Evolutionary conservation across 1,140 invertebrate species (phyloP).

Genomic region (Arion vulgaris): DNA sequence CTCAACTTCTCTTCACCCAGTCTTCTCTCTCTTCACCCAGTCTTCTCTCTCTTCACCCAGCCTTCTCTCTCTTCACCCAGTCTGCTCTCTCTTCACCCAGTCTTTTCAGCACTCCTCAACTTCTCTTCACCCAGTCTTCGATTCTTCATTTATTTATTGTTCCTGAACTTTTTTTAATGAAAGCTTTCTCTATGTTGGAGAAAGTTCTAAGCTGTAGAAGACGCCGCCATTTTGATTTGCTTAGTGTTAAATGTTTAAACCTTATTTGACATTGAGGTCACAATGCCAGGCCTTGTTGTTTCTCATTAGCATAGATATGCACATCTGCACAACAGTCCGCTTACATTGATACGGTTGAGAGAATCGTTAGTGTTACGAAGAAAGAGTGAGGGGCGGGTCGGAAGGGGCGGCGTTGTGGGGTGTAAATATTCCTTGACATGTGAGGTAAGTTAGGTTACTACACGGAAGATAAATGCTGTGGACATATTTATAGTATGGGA

Average conservation of each 20-base stretch:
- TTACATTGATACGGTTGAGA: neutral
- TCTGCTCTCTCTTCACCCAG: too few relatives aligned
- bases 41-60: too few relatives aligned
- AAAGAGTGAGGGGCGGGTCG: neutral
- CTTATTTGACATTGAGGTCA: neutral
- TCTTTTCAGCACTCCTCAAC: too few relatives aligned
- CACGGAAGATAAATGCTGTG: neutral
- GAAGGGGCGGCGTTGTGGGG: neutral
- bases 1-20: too few relatives aligned
- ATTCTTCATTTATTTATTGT: too few relatives aligned
- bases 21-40: too few relatives aligned
- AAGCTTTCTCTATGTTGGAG: too few relatives aligned
- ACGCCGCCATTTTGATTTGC: slow-evolving; percentile 6
- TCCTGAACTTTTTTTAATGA: too few relatives aligned
- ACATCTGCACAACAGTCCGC: slow-evolving; percentile 5
- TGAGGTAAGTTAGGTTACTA: neutral
- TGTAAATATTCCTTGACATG: too few relatives aligned
- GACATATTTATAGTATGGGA: neutral
- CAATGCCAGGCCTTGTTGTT: neutral
- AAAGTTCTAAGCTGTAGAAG: neutral
- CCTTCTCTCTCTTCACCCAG: too few relatives aligned
- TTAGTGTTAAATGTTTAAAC: slow-evolving; percentile 13
- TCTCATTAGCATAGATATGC: slow-evolving; percentile 15
- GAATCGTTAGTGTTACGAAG: neutral
- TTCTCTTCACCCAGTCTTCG: too few relatives aligned